A percentile compares a stretch with the other conserved stretches of the same genome.
phyloP scores from a whole-genome alignment of 35 echinoderm and acorn worm genomes.

The Hemicentrotus pulcherrimus region DNA sequence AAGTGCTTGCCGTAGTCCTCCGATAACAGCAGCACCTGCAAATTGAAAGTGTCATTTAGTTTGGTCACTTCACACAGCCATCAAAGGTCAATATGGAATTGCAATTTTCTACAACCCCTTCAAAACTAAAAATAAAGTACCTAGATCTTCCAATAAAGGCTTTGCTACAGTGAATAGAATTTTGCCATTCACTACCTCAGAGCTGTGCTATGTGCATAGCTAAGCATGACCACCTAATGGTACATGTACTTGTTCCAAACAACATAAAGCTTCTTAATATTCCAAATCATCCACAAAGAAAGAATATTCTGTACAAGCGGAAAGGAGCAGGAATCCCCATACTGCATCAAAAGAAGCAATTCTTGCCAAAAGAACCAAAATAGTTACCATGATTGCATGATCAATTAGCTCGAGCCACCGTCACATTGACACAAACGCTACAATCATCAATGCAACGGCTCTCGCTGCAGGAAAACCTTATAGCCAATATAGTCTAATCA shows the following conservation, averaged over 20 bases:
- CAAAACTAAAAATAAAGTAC: neutral
- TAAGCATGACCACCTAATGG: neutral
- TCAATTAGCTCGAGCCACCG: neutral
- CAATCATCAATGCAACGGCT: neutral
- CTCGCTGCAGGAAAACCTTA: neutral
- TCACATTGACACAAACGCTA: neutral
- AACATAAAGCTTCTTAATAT: neutral
- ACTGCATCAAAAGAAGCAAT: neutral
- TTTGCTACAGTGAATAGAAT: neutral
- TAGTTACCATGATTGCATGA: neutral
- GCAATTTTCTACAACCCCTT: neutral
- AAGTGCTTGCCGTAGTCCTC: constrained; percentile 98
- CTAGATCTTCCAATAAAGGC: neutral
- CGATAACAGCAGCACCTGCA: constrained; percentile 80
- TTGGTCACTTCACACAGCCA: neutral
- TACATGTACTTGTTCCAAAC: neutral
- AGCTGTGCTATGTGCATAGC: neutral
- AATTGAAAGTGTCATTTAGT: constrained; percentile 7
- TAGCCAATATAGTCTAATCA: neutral
- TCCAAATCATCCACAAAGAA: neutral
- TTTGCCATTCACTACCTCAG: neutral
- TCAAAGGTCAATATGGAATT: neutral
- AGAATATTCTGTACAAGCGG: neutral
- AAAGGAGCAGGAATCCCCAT: neutral
- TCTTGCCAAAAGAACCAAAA: neutral